Evolutionary conservation across 2,797 vertebrate species (phyloP).

Genomic region (Holocentrus rufus): DNA sequence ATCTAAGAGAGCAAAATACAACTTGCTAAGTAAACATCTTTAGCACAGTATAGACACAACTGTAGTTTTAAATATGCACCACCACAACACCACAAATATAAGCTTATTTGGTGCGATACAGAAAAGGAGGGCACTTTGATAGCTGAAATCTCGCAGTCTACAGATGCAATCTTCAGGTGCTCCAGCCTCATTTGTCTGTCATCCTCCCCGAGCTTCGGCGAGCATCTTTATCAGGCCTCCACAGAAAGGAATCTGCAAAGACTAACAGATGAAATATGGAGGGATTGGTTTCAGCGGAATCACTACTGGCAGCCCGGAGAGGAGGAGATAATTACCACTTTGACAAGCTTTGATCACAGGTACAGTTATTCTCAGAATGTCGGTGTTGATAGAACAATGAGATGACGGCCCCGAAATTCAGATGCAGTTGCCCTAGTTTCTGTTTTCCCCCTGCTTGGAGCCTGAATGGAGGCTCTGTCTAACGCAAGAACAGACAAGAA

Average conservation of each 20-base stretch:
- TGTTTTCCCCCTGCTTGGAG: not conserved
- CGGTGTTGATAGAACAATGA: constrained; percentile 73
- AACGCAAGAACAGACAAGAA: constrained; percentile 26
- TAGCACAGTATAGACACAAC: not conserved
- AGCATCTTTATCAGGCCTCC: constrained; percentile 62
- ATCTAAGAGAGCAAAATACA: not conserved
- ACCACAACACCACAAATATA: constrained; percentile 22
- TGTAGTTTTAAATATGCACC: constrained; percentile 16
- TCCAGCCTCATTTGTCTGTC: constrained; percentile 71
- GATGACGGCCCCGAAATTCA: constrained; percentile 58
- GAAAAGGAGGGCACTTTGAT: constrained; percentile 43
- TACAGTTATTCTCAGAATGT: constrained; percentile 73
- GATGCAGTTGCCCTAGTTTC: constrained; percentile 52
- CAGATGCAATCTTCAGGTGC: constrained; percentile 69
- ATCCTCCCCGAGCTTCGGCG: constrained; percentile 50
- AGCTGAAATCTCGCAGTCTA: constrained; percentile 1
- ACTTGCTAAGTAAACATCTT: not conserved
- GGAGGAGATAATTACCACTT: constrained; percentile 73
- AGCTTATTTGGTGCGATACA: constrained; percentile 26
- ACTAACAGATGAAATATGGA: constrained; percentile 67
- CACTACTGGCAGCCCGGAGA: constrained; percentile 65
- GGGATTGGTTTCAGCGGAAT: constrained; percentile 71
- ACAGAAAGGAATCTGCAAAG: constrained; percentile 66
- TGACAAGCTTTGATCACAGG: constrained; percentile 82
- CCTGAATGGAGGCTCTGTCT: constrained; percentile 63